A percentile compares a stretch with the other conserved stretches of the same genome.
Conservation (phyloP, 2,888 invertebrate species). For the Orthonevra nobilis region DNA sequence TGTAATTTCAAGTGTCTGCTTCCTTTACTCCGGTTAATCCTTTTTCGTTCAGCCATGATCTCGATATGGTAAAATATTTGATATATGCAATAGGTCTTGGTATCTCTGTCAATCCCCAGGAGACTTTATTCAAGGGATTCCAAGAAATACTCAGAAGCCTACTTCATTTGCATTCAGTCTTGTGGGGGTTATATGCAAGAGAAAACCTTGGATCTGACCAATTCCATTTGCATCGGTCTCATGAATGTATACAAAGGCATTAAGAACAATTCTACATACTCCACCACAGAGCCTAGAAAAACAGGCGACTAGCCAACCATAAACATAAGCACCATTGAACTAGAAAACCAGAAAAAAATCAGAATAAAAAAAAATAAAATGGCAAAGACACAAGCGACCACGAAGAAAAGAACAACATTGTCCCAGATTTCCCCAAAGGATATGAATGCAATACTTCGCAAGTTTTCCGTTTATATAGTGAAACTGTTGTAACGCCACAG, state of each 20-base stretch:
- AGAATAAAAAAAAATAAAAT: slow-evolving; percentile 1
- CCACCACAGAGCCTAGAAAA: slow-evolving; percentile 27
- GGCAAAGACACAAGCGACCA: slow-evolving; percentile 45
- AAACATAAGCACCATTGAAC: slow-evolving; percentile 13
- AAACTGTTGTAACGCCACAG: slow-evolving; percentile 36
- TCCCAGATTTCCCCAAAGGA: slow-evolving; percentile 67
- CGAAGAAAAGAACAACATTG: slow-evolving; percentile 66
- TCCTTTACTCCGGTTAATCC: no score
- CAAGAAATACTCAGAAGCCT: no score
- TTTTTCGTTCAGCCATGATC: no score
- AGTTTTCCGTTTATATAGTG: slow-evolving; percentile 47
- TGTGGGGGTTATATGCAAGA: no score
- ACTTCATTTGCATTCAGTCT: no score
- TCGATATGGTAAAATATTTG: no score
- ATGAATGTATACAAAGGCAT: slow-evolving; percentile 68
- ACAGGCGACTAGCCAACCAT: slow-evolving; percentile 6
- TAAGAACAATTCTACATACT: slow-evolving; percentile 58
- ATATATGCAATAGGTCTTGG: no score
- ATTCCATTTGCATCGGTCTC: slow-evolving; percentile 68
- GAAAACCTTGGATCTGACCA: slow-evolving; percentile 57
- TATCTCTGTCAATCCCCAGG: no score
- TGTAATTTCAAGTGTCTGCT: no score
- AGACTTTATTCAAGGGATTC: no score
- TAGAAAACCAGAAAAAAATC: slow-evolving; percentile 4
- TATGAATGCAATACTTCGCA: slow-evolving; percentile 67